Base-by-base conservation (phyloP, 2,888 invertebrate genomes). In the Eilema sororculum region DNA sequence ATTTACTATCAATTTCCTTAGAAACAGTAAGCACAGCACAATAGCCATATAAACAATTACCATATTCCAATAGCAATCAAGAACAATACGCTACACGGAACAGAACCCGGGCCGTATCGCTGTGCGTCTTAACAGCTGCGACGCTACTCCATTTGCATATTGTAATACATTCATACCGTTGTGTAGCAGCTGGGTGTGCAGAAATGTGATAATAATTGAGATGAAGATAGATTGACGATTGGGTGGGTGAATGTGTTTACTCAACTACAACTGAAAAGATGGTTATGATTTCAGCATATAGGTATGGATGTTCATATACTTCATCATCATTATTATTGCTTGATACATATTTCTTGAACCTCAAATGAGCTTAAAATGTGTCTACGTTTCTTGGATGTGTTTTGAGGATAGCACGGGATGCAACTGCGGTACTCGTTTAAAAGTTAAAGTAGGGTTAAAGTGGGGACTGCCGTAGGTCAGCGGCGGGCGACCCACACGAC, bases 61-160 rank as follows among this genome's bases (percentile, higher is more conserved):
- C 72, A 85, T 75, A 81, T 78, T 76, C 74, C 71, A 80, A 71
- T 70, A 67, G 66, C 57, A 73, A 73, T 58, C 66, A 67, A 75
- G 72, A 70, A 66, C 72, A 73, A 72, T 75, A 73, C 66, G 68
- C 65, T 28, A 73, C 58, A 69, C 69, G 71, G 72, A 76, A 79
- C 76, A 76, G 82, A 81, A 83, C 79, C 67, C 22, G 65, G 73
- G 73, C 71, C 83, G 71, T 81, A 84, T 80, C 79, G 74, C 69
- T 75, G 69, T 68, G 69, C 74, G 66, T 76, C 72, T 79, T 81
- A 78, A 75, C 86, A 85, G 83, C 81, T 84, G 85, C 69, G 79
- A 25, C 72, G 22, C 63, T 69, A 46, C 59, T 66, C 65, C 66
- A 85, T 85, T 85, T 85, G 78, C 84, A 86, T 85, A 84, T 78